phyloP scores from a whole-genome alignment of 1,140 invertebrate species.

The Samia ricini region DNA sequence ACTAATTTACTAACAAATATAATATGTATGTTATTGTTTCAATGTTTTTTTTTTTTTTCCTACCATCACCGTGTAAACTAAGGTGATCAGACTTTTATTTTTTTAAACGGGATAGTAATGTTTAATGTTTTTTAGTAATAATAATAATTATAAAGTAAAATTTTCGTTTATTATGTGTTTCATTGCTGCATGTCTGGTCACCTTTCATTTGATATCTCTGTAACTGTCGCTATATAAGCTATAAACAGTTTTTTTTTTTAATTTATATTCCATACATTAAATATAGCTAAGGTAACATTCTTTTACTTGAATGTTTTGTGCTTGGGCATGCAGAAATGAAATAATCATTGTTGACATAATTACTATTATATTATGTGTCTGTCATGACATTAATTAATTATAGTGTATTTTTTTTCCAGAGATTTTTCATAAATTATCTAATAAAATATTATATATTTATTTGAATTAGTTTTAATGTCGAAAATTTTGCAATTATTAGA shows the following conservation, averaged over 20 bases:
- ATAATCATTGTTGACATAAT: slow-evolving; percentile 46
- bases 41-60: slow-evolving; percentile 35
- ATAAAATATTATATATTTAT: too few species aligned
- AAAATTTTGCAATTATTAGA: too few species aligned
- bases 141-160: background rate
- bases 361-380: slow-evolving; percentile 38
- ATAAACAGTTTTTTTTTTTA: slow-evolving; percentile 40
- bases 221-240: slow-evolving; percentile 45
- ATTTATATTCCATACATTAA: slow-evolving; percentile 37
- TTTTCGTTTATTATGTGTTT: slow-evolving; percentile 17
- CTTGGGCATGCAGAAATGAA: slow-evolving; percentile 77
- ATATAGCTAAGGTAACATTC: slow-evolving; percentile 58
- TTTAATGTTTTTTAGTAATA: background rate
- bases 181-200: slow-evolving; percentile 77
- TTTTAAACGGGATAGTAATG: background rate
- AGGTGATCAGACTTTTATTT: slow-evolving; percentile 65
- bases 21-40: slow-evolving; percentile 27
- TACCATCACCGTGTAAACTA: slow-evolving; percentile 63
- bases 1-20: slow-evolving; percentile 27
- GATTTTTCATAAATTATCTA: too few species aligned
- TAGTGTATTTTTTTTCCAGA: too few species aligned
- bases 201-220: slow-evolving; percentile 41
- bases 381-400: slow-evolving; percentile 60
- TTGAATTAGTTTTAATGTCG: background rate
- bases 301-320: slow-evolving; percentile 57